Base-by-base conservation (phyloP, 1,140 invertebrate genomes). In the Zaprionus ornatus region DNA sequence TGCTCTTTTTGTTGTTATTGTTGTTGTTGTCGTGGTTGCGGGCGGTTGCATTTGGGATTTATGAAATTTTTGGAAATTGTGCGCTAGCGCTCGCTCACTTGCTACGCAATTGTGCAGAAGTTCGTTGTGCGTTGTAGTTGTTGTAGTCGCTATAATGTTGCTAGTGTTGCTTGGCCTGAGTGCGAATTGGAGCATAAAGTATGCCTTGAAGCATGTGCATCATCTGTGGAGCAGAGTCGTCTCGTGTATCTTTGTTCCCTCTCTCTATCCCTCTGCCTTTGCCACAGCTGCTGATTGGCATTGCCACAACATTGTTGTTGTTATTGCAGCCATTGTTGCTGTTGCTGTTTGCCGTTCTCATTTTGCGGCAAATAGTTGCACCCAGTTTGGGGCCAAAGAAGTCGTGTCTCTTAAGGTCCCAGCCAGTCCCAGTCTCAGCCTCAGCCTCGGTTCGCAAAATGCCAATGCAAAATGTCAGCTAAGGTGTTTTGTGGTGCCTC, bases 101-200 rank as follows among this genome's bases (percentile, higher is more conserved):
- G 63, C 71, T 86, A 90, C 86, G 85, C 85, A 88, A 88, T 90
- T 88, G 85, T 84, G 75, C 75, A 85, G 78, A 85, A 79, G 85
- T 81, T 80, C 59, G 71, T 77, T 69, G 65, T 64, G 48, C 42
- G 32, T 60, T 66, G 32, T 61, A 50, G 23, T 42, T 69, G 59
- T 12, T 42, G 23, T 25, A 56, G 57, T 54, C 56, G 19, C 52
- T 52, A 42, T 65, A 72, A 55, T 55, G 4, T 61, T 61, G 48
- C 56, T 40, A 6, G 17, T 67, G 57, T 68, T 60, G 63, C 68
- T 73, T 79, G 80, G 70, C 83, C 83, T 68, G 78, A 73, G 88
- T 91, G 88, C 80, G 88, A 91, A 91, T 83, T 84, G 87, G 88
- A 91, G 88, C 88, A 91, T 79, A 91, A 91, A 91, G 40, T 69